Base-by-base conservation (phyloP, 1,140 invertebrate species). In the Leptonema lineaticorne region DNA sequence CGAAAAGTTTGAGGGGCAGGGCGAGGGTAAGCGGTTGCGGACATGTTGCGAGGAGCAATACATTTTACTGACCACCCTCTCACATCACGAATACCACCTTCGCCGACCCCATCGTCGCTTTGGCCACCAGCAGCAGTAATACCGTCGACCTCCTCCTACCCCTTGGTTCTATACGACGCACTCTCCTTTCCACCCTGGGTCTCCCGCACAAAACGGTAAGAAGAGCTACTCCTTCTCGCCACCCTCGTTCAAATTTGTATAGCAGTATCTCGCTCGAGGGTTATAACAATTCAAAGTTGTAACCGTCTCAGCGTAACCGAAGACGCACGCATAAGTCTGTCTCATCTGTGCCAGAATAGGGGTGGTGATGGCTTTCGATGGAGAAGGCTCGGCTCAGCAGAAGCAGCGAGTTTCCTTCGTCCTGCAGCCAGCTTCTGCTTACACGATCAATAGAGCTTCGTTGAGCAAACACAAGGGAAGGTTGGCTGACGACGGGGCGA, bases 401-500 rank as follows among this genome's bases (percentile, higher is more conserved):
- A 53, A 57, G 63, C 56, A 66, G 63, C 63, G 46, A 56, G 63
- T 26, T 48, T 71, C 69, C 69, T 71, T 70, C 63, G 41, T 62
- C 66, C 64, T 67, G 64, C 69, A 70, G 58, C 63, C 29, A 53
- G 63, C 46, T 56, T 68, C 68, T 72, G 67, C 70, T 72, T 72
- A 63, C 70, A 72, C 70, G 70, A 72, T 72, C 70, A 72, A 72
- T 72, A 72, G 67, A 72, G 70, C 70, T 63, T 69, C 67, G 60
- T 65, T 67, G 62, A 65, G 69, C 66, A 67, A 71, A 65, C 64
- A 63, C 41, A 68, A 41, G 60, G 62, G 62, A 26, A 65, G 62
- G 69, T 63, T 28, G 68, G 56, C 59, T n/a, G 63, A 24, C 24
- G 50, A 24, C 22, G 24, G 18, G 50, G 20, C 22, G 30, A 56